A percentile compares a stretch with the other conserved stretches of the same genome.
Conservation (phyloP, 2,113 vertebrate species). For the Lates calcarifer region DNA sequence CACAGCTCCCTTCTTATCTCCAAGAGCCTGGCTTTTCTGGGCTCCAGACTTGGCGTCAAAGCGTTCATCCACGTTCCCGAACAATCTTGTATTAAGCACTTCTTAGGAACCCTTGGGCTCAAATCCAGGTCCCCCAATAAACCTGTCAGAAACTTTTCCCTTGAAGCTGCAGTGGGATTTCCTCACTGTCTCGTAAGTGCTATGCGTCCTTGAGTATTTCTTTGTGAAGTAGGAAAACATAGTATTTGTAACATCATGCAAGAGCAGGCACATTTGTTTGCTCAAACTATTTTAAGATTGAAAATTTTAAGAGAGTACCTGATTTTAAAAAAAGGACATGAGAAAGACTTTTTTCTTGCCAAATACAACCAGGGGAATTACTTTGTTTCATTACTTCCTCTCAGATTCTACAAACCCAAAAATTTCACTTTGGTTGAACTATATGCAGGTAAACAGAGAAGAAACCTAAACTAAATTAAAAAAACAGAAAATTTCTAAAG, state of each 20-base stretch:
- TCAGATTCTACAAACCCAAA: not conserved
- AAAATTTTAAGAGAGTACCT: not conserved
- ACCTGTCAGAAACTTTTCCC: constrained; percentile 68
- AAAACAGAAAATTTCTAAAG: not conserved
- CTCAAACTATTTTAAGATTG: constrained; percentile 20
- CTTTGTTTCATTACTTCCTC: not conserved
- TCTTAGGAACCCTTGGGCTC: constrained; percentile 47
- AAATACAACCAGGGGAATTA: constrained; percentile 14
- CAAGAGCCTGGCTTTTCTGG: constrained; percentile 45
- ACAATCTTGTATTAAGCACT: constrained; percentile 60
- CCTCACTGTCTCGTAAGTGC: constrained; percentile 31
- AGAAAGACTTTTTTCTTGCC: constrained; percentile 3
- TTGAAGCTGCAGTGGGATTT: constrained; percentile 63
- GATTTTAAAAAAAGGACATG: not conserved
- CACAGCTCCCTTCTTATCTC: constrained; percentile 49
- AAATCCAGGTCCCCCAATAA: constrained; percentile 56
- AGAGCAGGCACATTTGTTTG: constrained; percentile 43
- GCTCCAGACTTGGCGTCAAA: constrained; percentile 26
- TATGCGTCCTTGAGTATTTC: constrained; percentile 52
- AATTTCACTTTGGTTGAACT: not conserved
- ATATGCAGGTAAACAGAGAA: constrained; percentile 1
- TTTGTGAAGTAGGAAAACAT: constrained; percentile 37
- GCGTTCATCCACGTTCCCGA: constrained; percentile 56
- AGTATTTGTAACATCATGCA: constrained; percentile 47
- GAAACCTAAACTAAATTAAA: not conserved